Percentiles rank a stretch among this genome's conserved stretches.
These are phyloP conservation scores for Watsonalla cultraria DNA, from an alignment of 2,888 invertebrate species.

Conservation along the genomic window DNA sequence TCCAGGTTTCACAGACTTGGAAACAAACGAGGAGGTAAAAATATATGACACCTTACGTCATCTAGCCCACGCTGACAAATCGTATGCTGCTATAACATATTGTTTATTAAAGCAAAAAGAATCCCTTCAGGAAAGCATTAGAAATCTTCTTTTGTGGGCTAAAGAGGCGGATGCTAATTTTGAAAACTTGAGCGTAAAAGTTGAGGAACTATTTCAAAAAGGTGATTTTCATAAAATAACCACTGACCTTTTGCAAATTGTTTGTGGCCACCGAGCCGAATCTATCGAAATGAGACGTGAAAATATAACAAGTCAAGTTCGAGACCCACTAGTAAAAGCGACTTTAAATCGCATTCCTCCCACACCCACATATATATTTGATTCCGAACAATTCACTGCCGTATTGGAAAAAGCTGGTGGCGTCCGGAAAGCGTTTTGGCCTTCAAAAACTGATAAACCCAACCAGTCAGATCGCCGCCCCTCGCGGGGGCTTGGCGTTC, in stretches of 20 bases:
- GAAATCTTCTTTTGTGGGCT: conserved; percentile 3
- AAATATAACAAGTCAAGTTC: conserved; percentile 5
- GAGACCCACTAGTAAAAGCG: conserved; percentile 12
- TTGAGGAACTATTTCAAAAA: conserved; percentile 3
- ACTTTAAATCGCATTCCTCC: conserved; percentile 9
- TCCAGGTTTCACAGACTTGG: too few species aligned
- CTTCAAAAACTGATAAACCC: conserved; percentile 1
- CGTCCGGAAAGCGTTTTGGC: conserved; percentile 16
- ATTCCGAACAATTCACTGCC: conserved; percentile 10
- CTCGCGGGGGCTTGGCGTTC: conserved; percentile 5
- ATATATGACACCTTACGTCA: conserved; percentile 13
- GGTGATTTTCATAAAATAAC: conserved; percentile 10
- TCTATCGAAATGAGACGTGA: conserved; percentile 12
- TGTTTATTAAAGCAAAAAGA: conserved; percentile 18
- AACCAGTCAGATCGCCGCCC: conserved; percentile 4
- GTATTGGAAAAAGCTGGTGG: conserved; percentile 18
- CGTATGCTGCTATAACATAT: conserved; percentile 16
- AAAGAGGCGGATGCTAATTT: neutral
- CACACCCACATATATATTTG: conserved; percentile 6
- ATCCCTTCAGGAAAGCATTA: conserved; percentile 10
- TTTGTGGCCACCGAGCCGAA: conserved; percentile 7
- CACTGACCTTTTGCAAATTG: conserved; percentile 11
- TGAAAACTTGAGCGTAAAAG: conserved; percentile 2
- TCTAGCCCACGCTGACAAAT: conserved; percentile 14
- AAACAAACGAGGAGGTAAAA: conserved; percentile 15